Conservation (phyloP, 2,888 invertebrate species). For the Prosopocoilus inquinatus region DNA sequence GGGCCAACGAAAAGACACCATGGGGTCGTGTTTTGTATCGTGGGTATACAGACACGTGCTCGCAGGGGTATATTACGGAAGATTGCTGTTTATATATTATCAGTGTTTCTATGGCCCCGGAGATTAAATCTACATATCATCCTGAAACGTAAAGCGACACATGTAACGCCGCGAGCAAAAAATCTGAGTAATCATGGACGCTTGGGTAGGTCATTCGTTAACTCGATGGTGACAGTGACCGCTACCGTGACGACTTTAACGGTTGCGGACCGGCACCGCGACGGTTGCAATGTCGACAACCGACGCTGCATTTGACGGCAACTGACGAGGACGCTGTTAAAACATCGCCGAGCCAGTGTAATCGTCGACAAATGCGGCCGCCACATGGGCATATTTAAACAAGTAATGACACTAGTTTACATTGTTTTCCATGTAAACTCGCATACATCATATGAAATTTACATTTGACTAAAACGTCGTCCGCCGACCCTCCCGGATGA, state of each 20-base stretch:
- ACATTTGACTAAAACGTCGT: slow-evolving; percentile 18
- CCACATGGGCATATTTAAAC: slow-evolving; percentile 24
- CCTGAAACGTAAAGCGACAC: neutral
- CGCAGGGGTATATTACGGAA: slow-evolving; percentile 10
- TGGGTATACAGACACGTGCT: slow-evolving; percentile 13
- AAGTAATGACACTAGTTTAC: slow-evolving; percentile 32
- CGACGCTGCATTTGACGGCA: neutral
- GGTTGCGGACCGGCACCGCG: too few relatives aligned
- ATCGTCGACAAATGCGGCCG: slow-evolving; percentile 16
- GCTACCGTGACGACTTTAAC: neutral
- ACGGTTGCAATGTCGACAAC: slow-evolving; percentile 2
- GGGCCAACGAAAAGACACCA: slow-evolving; percentile 17
- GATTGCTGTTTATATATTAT: slow-evolving; percentile 18
- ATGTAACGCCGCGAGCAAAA: neutral
- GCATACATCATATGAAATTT: slow-evolving; percentile 25
- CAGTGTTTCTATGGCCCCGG: neutral
- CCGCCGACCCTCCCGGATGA: slow-evolving; percentile 5
- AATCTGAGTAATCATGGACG: neutral
- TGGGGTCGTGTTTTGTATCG: slow-evolving; percentile 19
- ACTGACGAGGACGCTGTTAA: slow-evolving; percentile 1
- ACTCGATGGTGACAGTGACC: neutral
- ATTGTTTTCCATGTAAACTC: slow-evolving; percentile 28
- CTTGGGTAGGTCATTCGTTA: neutral
- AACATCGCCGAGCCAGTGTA: slow-evolving; percentile 9
- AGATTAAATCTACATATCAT: slow-evolving; percentile 6